Evolutionary conservation across 2,888 invertebrate genomes (phyloP).

Genomic region (Parascotia fuliginaria): DNA sequence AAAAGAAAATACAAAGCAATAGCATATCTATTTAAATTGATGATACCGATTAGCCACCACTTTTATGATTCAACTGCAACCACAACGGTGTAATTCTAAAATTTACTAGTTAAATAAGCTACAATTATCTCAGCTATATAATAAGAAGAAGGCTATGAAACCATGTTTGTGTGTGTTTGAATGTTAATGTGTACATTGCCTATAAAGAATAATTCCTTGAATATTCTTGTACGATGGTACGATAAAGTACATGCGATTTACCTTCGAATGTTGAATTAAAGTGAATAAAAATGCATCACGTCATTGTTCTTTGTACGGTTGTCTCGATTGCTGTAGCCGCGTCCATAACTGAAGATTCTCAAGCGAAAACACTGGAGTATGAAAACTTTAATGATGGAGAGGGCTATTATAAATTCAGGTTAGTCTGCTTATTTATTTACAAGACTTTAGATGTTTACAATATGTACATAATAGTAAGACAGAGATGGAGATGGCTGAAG

Average conservation of each 20-base stretch:
- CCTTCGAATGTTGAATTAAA: background rate
- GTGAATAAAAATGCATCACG: background rate
- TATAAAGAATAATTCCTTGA: background rate
- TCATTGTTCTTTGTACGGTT: background rate
- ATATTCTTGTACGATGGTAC: slow-evolving; percentile 5
- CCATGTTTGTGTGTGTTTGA: slow-evolving; percentile 5
- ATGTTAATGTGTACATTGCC: slow-evolving; percentile 7
- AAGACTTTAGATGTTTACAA: too few relatives aligned
- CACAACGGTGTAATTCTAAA: background rate
- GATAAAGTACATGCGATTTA: background rate
- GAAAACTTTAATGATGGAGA: background rate
- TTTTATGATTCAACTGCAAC: background rate
- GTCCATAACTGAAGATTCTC: background rate
- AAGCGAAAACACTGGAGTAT: background rate
- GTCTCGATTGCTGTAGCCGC: background rate
- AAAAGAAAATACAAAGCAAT: too few relatives aligned
- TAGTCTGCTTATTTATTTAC: background rate
- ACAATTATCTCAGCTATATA: slow-evolving; percentile 11
- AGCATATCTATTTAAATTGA: too few relatives aligned
- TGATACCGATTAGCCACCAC: too few relatives aligned
- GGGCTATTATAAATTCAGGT: background rate
- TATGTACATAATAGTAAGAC: too few relatives aligned
- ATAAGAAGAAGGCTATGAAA: slow-evolving; percentile 5
- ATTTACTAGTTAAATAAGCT: background rate
- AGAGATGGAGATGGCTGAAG: too few relatives aligned